Evolutionary conservation across 1,140 invertebrate species (phyloP).

Genomic region (Aphidius gifuensis): DNA sequence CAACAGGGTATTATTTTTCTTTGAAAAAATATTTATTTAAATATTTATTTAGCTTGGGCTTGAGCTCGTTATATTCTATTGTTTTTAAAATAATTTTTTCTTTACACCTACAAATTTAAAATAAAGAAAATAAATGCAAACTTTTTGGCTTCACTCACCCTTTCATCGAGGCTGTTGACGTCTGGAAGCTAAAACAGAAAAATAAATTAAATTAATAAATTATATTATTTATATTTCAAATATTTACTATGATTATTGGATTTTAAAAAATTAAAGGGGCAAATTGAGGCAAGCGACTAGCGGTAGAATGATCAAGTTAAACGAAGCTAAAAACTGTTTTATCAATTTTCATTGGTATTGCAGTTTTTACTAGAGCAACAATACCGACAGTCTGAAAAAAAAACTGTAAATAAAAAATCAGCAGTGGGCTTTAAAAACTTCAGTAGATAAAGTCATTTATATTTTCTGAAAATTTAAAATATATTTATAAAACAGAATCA

Average conservation of each 20-base stretch:
- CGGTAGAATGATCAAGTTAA: background rate
- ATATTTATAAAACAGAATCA: no score
- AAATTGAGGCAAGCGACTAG: background rate
- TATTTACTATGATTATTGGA: background rate
- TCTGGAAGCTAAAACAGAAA: slow-evolving; percentile 49
- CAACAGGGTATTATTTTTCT: no score
- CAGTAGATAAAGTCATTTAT: background rate
- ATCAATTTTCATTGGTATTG: background rate
- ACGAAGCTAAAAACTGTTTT: background rate
- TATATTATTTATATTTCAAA: slow-evolving; percentile 18
- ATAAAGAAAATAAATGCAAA: no score
- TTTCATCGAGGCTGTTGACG: slow-evolving; percentile 46
- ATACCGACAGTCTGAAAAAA: no score
- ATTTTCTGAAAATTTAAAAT: no score
- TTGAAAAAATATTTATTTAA: no score
- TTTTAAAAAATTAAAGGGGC: no score
- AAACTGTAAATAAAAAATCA: no score
- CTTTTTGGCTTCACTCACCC: slow-evolving; percentile 37
- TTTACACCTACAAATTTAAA: background rate
- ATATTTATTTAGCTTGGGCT: no score
- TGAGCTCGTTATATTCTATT: background rate
- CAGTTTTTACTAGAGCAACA: no score
- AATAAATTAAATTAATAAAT: slow-evolving; percentile 20
- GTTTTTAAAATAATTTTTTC: background rate
- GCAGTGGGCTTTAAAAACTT: no score